Conservation (phyloP, 1,140 invertebrate species). For the Drosophila suzukii region DNA sequence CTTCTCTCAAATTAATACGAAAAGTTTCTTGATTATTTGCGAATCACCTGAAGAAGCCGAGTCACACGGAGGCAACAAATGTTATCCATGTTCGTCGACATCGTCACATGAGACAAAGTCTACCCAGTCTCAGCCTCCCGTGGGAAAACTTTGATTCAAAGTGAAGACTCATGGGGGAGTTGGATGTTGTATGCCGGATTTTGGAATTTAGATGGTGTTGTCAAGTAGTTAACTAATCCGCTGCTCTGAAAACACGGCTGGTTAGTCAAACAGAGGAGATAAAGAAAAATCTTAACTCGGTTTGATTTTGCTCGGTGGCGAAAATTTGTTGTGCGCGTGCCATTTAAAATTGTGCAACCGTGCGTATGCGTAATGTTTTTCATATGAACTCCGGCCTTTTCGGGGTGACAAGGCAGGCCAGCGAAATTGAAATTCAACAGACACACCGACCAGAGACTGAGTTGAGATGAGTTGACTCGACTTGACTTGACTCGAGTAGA, state of each 20-base stretch:
- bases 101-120: constrained; percentile 29
- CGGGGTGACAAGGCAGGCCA: constrained; percentile 61
- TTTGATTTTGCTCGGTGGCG: constrained; percentile 45
- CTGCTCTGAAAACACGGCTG: constrained; percentile 64
- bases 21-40: constrained; percentile 82
- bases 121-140: constrained; percentile 29
- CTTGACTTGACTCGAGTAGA: constrained; percentile 53
- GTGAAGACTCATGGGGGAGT: constrained; percentile 13
- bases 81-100: constrained; percentile 54
- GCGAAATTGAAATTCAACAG: constrained; percentile 76
- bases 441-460: constrained; percentile 54
- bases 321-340: constrained; percentile 69
- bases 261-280: constrained; percentile 60
- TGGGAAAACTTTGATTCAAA: constrained; percentile 72
- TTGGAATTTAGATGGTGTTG: constrained; percentile 34
- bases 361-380: constrained; percentile 82
- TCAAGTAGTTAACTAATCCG: constrained; percentile 76
- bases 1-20: constrained; percentile 73
- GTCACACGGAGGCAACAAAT: constrained; percentile 55
- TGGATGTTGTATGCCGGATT: background rate
- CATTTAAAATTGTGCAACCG: constrained; percentile 82
- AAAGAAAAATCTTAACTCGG: constrained; percentile 47
- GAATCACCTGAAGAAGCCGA: constrained; percentile 63
- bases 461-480: constrained; percentile 24
- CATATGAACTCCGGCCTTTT: constrained; percentile 72